Conservation (phyloP, 2,888 invertebrate species). For the Netelia virgata region DNA sequence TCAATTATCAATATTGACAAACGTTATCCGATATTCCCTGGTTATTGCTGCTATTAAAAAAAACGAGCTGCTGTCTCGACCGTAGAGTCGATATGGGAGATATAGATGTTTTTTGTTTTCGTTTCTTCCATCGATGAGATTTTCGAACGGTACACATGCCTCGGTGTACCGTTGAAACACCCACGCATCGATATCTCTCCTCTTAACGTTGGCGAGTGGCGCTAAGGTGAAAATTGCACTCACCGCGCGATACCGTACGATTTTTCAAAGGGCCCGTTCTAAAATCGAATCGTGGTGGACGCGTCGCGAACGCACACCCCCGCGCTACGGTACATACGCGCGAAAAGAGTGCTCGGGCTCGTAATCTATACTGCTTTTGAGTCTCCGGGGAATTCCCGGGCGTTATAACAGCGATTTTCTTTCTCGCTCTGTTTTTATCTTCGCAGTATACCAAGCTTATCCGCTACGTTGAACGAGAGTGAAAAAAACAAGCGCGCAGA, state of each 20-base stretch:
- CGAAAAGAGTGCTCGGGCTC: slow-evolving; percentile 3
- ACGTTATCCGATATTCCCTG: neutral
- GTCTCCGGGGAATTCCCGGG: neutral
- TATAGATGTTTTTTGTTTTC: slow-evolving; percentile 16
- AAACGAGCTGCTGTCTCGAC: neutral
- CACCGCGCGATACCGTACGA: slow-evolving; percentile 26
- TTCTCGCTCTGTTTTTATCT: neutral
- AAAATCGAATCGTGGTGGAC: slow-evolving; percentile 46
- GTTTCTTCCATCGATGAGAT: slow-evolving; percentile 11
- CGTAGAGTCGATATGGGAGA: neutral
- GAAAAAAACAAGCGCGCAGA: neutral
- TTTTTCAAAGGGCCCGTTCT: slow-evolving; percentile 53
- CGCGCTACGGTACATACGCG: too few species aligned
- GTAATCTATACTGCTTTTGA: slow-evolving; percentile 7
- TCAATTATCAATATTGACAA: neutral
- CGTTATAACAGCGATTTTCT: neutral
- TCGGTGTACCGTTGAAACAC: slow-evolving; percentile 6
- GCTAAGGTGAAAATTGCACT: slow-evolving; percentile 52
- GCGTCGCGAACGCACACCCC: neutral
- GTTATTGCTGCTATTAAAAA: slow-evolving; percentile 17
- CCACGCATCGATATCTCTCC: neutral
- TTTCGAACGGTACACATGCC: neutral
- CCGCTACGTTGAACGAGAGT: neutral
- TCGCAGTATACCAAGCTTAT: neutral
- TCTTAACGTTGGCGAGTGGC: slow-evolving; percentile 20